phyloP scores from a whole-genome alignment of 2,888 invertebrate genomes.

The Anthophora plumipes region DNA sequence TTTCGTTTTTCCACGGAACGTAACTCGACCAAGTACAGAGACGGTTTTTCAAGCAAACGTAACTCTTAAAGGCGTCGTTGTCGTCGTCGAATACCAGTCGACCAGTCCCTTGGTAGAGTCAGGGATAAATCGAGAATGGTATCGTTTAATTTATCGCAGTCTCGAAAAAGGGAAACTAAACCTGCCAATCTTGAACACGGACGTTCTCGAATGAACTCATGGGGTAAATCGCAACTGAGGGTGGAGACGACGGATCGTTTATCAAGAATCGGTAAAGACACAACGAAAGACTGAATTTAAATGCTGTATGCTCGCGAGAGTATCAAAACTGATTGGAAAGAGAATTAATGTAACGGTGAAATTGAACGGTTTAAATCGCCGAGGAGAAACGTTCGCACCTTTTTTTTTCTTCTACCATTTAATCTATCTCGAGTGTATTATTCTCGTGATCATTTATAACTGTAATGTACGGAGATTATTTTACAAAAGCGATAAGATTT shows the following conservation, averaged over 20 bases:
- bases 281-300: background rate
- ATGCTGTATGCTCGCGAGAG: background rate
- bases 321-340: background rate
- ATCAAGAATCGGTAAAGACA: constrained; percentile 10
- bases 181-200: constrained; percentile 35
- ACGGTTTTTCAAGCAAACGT: background rate
- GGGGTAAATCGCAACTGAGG: constrained; percentile 3
- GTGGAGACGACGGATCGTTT: constrained; percentile 6
- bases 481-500: constrained; percentile 56
- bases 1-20: constrained; percentile 12
- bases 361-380: background rate
- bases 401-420: no score
- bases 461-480: constrained; percentile 41
- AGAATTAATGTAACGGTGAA: background rate
- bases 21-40: background rate
- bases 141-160: constrained; percentile 25
- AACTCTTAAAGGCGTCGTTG: background rate
- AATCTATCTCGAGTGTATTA: background rate
- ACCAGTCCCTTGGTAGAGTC: constrained; percentile 20
- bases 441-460: constrained; percentile 22
- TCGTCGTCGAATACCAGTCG: background rate
- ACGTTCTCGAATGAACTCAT: constrained; percentile 31
- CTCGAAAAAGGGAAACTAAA: constrained; percentile 5
- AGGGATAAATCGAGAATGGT: constrained; percentile 8
- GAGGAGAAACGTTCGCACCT: background rate